A percentile compares a stretch with the other conserved stretches of the same genome.
phyloP scores from a whole-genome alignment of 2,113 vertebrate genomes.

The Burhinus oedicnemus region DNA sequence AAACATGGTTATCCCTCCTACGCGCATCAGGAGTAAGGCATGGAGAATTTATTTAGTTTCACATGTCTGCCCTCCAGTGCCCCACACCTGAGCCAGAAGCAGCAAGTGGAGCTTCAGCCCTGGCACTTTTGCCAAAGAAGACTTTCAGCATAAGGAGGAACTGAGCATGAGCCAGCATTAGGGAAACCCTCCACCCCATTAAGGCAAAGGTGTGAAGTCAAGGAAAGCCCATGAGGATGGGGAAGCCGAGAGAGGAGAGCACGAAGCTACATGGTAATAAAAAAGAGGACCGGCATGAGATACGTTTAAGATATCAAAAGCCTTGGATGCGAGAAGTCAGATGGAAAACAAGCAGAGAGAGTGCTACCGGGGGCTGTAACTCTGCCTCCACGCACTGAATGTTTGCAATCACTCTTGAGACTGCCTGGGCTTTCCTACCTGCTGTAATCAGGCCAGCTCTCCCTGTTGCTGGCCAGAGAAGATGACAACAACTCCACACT shows the following conservation, averaged over 20 bases:
- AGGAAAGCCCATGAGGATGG: neutral
- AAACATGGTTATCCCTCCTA: neutral
- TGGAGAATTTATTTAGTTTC: neutral
- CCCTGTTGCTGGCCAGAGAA: neutral
- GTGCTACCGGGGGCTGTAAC: neutral
- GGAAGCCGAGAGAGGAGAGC: neutral
- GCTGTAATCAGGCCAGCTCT: neutral
- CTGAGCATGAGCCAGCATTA: rapidly evolving
- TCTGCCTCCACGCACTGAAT: neutral
- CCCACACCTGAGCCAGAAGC: neutral
- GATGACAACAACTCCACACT: neutral
- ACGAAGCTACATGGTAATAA: neutral
- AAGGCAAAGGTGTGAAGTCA: neutral
- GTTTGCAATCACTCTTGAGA: neutral
- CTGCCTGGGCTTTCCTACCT: neutral
- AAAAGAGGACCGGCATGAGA: neutral
- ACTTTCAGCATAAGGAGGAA: neutral
- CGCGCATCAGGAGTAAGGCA: neutral
- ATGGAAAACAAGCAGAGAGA: neutral
- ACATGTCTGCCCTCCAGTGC: neutral
- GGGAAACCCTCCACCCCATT: neutral
- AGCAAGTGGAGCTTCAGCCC: neutral
- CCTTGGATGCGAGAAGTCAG: neutral
- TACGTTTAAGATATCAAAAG: neutral
- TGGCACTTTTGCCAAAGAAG: neutral